Evolutionary conservation across 2,797 vertebrate species (phyloP), one percentile per base, ranked within the genome.

Genomic region (Philypnodon macrostomus): DNA sequence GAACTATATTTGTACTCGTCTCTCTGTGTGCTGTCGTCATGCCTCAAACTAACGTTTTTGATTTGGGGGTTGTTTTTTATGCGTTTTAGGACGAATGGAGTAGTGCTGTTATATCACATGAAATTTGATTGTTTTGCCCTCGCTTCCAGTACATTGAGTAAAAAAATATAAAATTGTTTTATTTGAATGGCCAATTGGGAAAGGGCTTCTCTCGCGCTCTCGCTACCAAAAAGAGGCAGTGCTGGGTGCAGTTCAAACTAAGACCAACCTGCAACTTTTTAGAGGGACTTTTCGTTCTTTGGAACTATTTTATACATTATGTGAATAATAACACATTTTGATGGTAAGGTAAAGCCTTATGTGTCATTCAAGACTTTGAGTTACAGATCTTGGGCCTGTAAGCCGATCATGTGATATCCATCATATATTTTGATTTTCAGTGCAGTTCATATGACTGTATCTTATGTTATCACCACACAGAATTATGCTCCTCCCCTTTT

Each of bases 201-300:
- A 88, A 89, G 88, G 87, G 87, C 88, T 89, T 84, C 79, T 82
- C 83, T 81, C 73, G 80, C 76, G 14, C 39, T 41, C 76, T 73
- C 81, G 69, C 84, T 84, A 89, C 89, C 89, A 88, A 85, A 87
- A 90, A 85, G 84, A 84, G 84, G 81, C 75, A 85, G 83, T 79
- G 73, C 74, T 77, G 81, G 81, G 81, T 70, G 80, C 70, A 67
- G 76, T 73, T 58, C 32, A 58, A 77, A 61, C 61, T 53, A 71
- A 72, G 74, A 85, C 75, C 75, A 76, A 73, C 71, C 70, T 79
- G 64, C 63, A 63, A 65, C 52, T 37, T 81, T 70, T 74, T 62
- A 64, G 14, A 62, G 67, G 57, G 27, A 72, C 67, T 80, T 81
- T n/a, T 69, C 58, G 57, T 79, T 72, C 66, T 80, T 79, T 77